These are phyloP conservation scores for Pedicia rivosa DNA, from an alignment of 2,888 invertebrate species.

Conservation along the genomic window DNA sequence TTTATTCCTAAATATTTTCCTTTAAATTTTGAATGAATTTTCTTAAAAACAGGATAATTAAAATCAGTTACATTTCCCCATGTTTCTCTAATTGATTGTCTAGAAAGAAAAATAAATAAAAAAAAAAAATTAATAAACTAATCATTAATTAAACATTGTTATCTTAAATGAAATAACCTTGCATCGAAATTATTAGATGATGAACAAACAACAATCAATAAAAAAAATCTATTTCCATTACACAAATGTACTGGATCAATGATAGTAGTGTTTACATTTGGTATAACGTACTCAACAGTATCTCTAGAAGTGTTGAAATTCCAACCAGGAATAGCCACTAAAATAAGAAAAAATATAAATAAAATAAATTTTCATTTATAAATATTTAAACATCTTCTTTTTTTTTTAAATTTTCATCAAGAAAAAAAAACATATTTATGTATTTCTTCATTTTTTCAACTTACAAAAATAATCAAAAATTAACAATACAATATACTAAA, in stretches of 20 bases:
- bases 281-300: conserved; percentile 52
- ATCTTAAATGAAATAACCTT: no score
- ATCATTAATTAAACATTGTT: no score
- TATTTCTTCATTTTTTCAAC: no score
- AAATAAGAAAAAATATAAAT: no score
- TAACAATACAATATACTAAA: no score
- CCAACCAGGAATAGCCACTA: conserved; percentile 48
- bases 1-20: conserved; percentile 21
- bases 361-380: no score
- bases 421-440: no score
- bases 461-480: no score
- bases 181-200: conserved; percentile 49
- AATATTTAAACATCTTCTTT: no score
- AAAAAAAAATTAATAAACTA: background rate
- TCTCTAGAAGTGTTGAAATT: conserved; percentile 56
- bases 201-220: conserved; percentile 62
- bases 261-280: conserved; percentile 48
- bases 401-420: no score
- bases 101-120: no score
- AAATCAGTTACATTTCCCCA: conserved; percentile 30
- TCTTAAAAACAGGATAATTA: conserved; percentile 25
- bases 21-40: conserved; percentile 21
- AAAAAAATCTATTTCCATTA: conserved; percentile 31
- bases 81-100: conserved; percentile 28
- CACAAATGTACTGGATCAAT: conserved; percentile 45